phyloP scores from a whole-genome alignment of 2,797 vertebrate species.

The Sus cebifrons region DNA sequence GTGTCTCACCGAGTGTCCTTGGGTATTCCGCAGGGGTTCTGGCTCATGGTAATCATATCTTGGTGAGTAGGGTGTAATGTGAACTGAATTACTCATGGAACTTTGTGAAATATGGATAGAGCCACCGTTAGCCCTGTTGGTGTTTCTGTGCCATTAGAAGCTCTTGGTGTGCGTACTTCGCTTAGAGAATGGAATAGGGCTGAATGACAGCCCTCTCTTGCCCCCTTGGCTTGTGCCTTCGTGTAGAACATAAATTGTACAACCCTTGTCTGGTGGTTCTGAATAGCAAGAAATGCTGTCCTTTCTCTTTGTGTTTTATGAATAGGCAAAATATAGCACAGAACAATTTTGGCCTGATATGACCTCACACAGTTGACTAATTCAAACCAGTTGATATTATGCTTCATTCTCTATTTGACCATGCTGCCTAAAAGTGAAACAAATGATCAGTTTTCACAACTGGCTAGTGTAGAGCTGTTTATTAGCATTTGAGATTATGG shows the following conservation, averaged over 20 bases:
- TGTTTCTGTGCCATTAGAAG: background rate
- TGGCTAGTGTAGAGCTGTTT: background rate
- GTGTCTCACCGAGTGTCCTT: background rate
- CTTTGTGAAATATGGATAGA: background rate
- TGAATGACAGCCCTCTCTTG: background rate
- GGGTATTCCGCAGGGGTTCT: background rate
- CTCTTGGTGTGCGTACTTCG: background rate
- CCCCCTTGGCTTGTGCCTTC: background rate
- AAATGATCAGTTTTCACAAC: background rate
- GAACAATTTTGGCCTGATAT: background rate
- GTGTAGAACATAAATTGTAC: background rate
- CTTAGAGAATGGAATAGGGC: background rate
- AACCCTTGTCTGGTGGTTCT: background rate
- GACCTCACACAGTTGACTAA: background rate
- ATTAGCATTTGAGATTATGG: background rate
- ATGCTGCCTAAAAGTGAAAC: background rate
- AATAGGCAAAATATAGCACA: background rate
- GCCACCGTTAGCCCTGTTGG: background rate
- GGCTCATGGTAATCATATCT: background rate
- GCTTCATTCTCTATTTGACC: background rate
- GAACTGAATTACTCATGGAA: background rate
- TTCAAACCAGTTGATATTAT: background rate
- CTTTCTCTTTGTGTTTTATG: slow-evolving; percentile 25
- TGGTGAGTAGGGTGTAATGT: background rate
- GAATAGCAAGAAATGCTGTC: background rate